A percentile compares a stretch with the other conserved stretches of the same genome.
phyloP scores from a whole-genome alignment of 2,113 vertebrate genomes.

The Leptosomus discolor region DNA sequence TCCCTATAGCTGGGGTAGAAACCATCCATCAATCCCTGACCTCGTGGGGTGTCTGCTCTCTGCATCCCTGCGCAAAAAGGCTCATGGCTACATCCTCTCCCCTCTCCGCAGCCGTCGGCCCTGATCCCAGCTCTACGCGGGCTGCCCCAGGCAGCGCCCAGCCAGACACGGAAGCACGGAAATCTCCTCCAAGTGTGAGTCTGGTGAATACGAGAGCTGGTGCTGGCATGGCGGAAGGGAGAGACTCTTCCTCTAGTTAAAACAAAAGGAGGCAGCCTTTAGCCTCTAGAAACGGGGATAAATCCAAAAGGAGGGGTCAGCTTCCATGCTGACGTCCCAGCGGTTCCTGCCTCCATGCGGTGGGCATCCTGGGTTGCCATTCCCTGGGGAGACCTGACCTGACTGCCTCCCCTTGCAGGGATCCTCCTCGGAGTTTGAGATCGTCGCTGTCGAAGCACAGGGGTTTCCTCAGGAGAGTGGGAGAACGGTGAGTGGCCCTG shows the following conservation, averaged over 20 bases:
- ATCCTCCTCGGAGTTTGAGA: constrained; percentile 86
- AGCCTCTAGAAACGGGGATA: background rate
- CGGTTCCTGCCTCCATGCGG: rapidly evolving
- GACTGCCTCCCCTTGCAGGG: constrained; percentile 72
- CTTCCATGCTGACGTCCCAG: background rate
- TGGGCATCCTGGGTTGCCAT: background rate
- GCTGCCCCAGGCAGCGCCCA: background rate
- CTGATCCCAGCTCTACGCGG: background rate
- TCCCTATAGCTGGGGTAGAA: background rate
- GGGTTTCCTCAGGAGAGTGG: constrained; percentile 65
- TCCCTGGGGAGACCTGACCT: background rate
- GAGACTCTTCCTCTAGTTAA: background rate
- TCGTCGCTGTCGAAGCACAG: constrained; percentile 75
- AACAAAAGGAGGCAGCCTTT: background rate
- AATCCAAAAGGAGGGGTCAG: background rate
- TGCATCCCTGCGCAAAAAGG: background rate
- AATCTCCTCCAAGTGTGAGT: constrained; percentile 74
- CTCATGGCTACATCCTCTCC: background rate
- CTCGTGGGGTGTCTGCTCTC: background rate
- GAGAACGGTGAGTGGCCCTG: constrained; percentile 73
- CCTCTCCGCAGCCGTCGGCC: constrained; percentile 36
- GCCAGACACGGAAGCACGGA: background rate
- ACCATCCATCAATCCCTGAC: background rate
- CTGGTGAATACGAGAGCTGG: background rate
- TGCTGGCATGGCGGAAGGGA: background rate